A percentile compares a stretch with the other conserved stretches of the same genome.
phyloP scores from a whole-genome alignment of 2,113 vertebrate genomes.

The Macquaria ambigua region DNA sequence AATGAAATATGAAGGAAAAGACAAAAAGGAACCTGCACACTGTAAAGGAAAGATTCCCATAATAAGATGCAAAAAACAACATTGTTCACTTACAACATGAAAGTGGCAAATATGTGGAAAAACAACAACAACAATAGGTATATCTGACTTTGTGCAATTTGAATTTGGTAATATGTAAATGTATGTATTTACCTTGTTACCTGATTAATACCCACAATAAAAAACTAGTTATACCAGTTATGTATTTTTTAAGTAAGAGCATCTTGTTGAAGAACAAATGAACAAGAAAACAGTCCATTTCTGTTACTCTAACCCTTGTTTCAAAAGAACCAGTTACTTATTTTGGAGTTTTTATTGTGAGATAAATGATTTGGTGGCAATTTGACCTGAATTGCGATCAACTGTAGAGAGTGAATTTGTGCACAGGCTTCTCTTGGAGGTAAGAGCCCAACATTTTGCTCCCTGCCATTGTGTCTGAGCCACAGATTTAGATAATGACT shows the following conservation, averaged over 20 bases:
- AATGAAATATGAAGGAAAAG: background rate
- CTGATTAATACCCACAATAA: background rate
- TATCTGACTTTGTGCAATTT: background rate
- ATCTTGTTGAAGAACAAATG: background rate
- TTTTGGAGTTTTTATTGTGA: background rate
- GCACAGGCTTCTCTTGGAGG: background rate
- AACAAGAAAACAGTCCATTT: background rate
- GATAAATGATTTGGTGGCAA: background rate
- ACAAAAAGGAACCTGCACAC: background rate
- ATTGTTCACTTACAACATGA: background rate
- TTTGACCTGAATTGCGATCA: background rate
- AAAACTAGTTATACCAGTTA: background rate
- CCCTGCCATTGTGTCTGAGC: background rate
- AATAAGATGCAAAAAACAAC: background rate
- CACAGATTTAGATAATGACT: conserved; percentile 35
- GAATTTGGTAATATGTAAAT: background rate
- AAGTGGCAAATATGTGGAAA: background rate
- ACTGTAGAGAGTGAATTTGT: background rate
- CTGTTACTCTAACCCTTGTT: background rate
- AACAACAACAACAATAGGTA: background rate
- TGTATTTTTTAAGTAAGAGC: background rate
- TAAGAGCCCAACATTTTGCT: background rate
- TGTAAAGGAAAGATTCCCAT: background rate
- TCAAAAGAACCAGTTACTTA: background rate
- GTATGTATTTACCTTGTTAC: background rate